Evolutionary conservation across 1,140 invertebrate genomes (phyloP).

Genomic region (Caligus rogercresseyi): DNA sequence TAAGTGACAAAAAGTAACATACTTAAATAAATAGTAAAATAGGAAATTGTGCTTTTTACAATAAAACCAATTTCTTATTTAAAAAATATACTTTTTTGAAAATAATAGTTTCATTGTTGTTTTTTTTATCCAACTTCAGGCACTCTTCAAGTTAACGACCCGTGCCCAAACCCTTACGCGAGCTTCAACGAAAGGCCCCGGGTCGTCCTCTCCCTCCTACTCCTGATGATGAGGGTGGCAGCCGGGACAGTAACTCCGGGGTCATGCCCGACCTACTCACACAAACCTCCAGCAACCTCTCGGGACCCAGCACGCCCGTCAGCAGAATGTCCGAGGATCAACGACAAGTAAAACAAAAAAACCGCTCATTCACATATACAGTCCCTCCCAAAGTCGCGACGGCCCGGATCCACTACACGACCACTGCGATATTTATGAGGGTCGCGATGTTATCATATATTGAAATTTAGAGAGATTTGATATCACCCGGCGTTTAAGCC

Average conservation of each 20-base stretch:
- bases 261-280: conserved; percentile 19
- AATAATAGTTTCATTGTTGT: background rate
- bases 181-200: conserved; percentile 31
- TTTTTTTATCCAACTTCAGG: background rate
- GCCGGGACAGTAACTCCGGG: background rate
- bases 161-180: conserved; percentile 59
- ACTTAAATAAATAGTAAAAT: no score
- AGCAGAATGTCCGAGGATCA: conserved; percentile 2
- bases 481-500: no score
- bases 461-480: no score
- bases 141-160: conserved; percentile 38
- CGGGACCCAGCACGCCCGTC: conserved; percentile 9
- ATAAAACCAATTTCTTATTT: no score
- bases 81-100: background rate
- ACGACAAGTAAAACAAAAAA: background rate
- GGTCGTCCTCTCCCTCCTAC: conserved; percentile 81
- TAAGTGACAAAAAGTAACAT: no score
- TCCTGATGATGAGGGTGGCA: conserved; percentile 57
- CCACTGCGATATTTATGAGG: no score
- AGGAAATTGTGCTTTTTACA: no score
- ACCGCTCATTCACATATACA: no score
- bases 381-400: no score
- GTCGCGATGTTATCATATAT: no score
- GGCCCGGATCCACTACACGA: no score
- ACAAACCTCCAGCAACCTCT: background rate